Percentiles rank a stretch among this genome's conserved stretches.
phyloP scores from a whole-genome alignment of 2,888 invertebrate genomes.

The Drosophila eohydei region DNA sequence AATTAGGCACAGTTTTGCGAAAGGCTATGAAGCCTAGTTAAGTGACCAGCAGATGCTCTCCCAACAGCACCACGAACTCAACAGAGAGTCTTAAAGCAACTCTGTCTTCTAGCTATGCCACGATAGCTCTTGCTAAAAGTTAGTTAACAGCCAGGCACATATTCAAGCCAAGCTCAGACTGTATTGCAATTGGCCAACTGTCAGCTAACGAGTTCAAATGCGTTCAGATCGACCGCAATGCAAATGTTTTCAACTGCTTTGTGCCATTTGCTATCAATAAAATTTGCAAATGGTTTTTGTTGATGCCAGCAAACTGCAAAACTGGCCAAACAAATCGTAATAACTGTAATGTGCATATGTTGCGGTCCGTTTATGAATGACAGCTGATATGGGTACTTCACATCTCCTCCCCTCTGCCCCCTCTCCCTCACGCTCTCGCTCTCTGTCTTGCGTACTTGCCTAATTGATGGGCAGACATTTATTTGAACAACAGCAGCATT shows the following conservation, averaged over 20 bases:
- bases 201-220: not conserved
- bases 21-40: not conserved
- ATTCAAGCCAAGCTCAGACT: not conserved
- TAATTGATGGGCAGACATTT: conserved; percentile 57
- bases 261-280: conserved; percentile 20
- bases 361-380: conserved; percentile 48
- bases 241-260: conserved; percentile 14
- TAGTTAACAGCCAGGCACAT: not conserved
- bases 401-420: not conserved
- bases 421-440: not conserved
- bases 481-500: conserved; percentile 30
- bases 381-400: conserved; percentile 40
- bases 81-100: not conserved
- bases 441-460: conserved; percentile 10
- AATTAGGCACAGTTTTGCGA: conserved; percentile 33
- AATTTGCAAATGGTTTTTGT: conserved; percentile 35
- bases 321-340: conserved; percentile 35
- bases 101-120: not conserved
- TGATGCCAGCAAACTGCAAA: conserved; percentile 25
- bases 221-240: not conserved
- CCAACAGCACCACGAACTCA: not conserved
- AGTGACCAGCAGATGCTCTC: conserved; percentile 1
- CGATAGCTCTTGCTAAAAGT: not conserved
- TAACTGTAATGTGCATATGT: conserved; percentile 55
- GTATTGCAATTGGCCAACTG: not conserved